These are phyloP conservation scores for Chromis chromis DNA, from an alignment of 2,797 vertebrate species.

Conservation along the genomic window DNA sequence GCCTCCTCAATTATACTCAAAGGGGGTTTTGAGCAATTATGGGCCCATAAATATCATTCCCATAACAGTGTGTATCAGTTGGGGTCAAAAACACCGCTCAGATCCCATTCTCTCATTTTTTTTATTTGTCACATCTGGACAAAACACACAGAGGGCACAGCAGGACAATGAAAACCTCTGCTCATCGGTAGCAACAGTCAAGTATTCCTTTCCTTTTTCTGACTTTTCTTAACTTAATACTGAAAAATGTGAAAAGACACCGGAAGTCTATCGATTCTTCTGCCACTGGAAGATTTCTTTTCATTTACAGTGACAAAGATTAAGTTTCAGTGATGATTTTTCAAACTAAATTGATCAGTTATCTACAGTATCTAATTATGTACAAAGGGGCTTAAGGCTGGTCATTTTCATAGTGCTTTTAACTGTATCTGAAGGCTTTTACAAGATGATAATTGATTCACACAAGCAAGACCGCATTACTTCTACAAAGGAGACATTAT, in stretches of 20 bases:
- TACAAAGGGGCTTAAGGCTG: not conserved
- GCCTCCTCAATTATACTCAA: slow-evolving; percentile 51
- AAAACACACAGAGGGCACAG: slow-evolving; percentile 15
- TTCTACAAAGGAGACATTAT: not conserved
- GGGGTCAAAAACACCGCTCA: slow-evolving; percentile 21
- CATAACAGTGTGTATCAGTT: slow-evolving; percentile 22
- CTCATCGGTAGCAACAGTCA: not conserved
- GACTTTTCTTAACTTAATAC: not conserved
- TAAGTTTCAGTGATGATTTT: not conserved
- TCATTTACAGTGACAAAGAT: not conserved
- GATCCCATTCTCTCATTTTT: slow-evolving; percentile 10
- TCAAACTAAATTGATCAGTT: not conserved
- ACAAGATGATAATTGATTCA: slow-evolving; percentile 8
- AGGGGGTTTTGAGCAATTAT: slow-evolving; percentile 49
- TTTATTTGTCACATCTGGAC: slow-evolving; percentile 27
- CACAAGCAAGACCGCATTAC: not conserved
- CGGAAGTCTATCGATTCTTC: not conserved
- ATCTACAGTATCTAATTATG: not conserved
- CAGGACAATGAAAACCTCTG: slow-evolving; percentile 1
- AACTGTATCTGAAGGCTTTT: not conserved
- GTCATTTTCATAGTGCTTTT: not conserved
- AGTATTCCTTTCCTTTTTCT: not conserved
- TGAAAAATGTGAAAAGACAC: not conserved
- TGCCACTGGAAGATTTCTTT: not conserved
- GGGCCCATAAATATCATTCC: slow-evolving; percentile 58